Base-by-base conservation (phyloP, 2,888 invertebrate species). In the Drosophila siamana region DNA sequence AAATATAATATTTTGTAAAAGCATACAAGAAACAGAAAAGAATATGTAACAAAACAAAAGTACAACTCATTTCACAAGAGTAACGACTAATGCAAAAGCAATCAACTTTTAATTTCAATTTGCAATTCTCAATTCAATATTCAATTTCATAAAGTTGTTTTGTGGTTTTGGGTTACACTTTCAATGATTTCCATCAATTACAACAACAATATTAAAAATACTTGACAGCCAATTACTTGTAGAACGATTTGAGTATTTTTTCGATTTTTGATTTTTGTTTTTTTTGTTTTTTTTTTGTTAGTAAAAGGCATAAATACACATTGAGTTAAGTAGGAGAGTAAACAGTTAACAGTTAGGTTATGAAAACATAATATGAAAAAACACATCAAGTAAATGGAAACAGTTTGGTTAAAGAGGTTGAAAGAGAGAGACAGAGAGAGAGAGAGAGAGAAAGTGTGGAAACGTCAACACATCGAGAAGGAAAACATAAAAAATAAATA, bases 81-180 rank as follows among this genome's bases (percentile, higher is more conserved):
- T 65, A 89, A 84, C 83, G 73, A 70, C 86, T 89, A 84, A 89
- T 78, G 86, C 83, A 88, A 89, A 83, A 89, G 89, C 89, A 89
- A 86, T 84, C 86, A 88, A 89, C 70, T 84, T 73, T 63, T 54
- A 68, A 52, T 63, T 74, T 69, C 40, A 69, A 69, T 78, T 76
- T 61, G 54, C 47, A 82, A 72, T 41, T 54, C 41, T 54, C 52
- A 41, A 41, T 54, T 52, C 52, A 52, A 41, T 52, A 41, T 64
- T 38, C 33, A 66, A 54, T 74, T 74, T 74, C 65, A 70, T 55
- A 76, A 64, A 57, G 70, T 74, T 70, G 52, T 48, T 74, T 74
- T 74, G 59, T 43, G 60, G 65, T 74, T 74, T 75, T 59, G 33
- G 60, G 63, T 75, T 67, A 63, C 56, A 57, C 56, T 59, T 48